Conservation (phyloP, 2,113 vertebrate genomes). For the Notarius lentiginosus region DNA sequence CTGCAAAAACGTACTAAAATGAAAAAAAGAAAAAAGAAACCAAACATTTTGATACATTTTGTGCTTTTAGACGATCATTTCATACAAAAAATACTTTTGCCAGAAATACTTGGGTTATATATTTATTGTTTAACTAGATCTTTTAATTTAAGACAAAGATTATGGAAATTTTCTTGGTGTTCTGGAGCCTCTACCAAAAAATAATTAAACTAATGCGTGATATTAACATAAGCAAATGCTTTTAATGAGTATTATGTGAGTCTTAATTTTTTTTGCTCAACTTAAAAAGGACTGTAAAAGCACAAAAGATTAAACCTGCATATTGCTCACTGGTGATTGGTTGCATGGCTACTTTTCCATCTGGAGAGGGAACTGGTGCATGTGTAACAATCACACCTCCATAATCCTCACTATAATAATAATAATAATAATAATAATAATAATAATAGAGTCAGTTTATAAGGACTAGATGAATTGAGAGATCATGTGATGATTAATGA, state of each 20-base stretch:
- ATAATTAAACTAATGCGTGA: background rate
- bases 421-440: background rate
- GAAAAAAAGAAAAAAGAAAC: background rate
- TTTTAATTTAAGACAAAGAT: background rate
- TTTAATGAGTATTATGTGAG: background rate
- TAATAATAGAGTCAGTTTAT: background rate
- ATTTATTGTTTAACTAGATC: background rate
- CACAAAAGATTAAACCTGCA: background rate
- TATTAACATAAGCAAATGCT: background rate
- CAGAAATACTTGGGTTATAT: background rate
- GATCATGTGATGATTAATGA: background rate
- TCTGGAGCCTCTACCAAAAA: background rate
- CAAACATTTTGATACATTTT: background rate
- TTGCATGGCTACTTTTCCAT: background rate
- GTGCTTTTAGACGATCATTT: background rate
- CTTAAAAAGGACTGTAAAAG: background rate
- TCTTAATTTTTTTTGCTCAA: background rate
- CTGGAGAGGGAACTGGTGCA: background rate
- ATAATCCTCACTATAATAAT: background rate
- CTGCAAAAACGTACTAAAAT: background rate
- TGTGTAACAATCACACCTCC: background rate
- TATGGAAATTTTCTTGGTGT: background rate
- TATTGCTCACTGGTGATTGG: background rate
- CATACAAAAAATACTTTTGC: background rate
- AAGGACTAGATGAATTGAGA: too few species aligned